Percentiles rank a stretch among this genome's conserved stretches.
Evolutionary conservation across 1,140 invertebrate species (phyloP).

Genomic region (Ephestia elutella): DNA sequence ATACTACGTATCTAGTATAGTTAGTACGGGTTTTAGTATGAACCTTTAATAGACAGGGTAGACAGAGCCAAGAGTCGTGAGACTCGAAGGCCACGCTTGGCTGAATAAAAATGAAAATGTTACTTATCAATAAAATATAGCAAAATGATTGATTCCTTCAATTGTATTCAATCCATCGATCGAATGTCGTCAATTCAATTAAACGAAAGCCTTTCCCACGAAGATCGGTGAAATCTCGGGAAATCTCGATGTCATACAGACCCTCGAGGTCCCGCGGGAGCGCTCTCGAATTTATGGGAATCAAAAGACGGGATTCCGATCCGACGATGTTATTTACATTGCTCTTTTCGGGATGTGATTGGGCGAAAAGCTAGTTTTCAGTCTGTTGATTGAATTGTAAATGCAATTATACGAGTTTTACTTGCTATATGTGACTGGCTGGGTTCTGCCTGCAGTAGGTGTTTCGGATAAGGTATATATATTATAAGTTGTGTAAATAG

Average conservation of each 20-base stretch:
- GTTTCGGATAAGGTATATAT: no score
- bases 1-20: no score
- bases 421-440: no score
- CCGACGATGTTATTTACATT: background rate
- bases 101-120: no score
- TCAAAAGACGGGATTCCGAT: conserved; percentile 18
- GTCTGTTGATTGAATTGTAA: background rate
- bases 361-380: conserved; percentile 3
- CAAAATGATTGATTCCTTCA: background rate
- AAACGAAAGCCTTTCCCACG: background rate
- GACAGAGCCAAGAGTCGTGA: no score
- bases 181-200: conserved; percentile 18
- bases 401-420: no score
- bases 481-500: no score
- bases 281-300: conserved; percentile 22
- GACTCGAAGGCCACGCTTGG: no score
- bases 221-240: conserved; percentile 5
- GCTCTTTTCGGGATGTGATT: conserved; percentile 18
- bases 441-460: no score
- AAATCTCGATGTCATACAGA: conserved; percentile 14
- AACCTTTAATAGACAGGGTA: no score
- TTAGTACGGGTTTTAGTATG: no score
- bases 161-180: conserved; percentile 4
- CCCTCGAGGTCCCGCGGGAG: conserved; percentile 19
- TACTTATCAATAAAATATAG: background rate